Conservation (phyloP, 1,140 invertebrate species). For the Drosophila ambigua region DNA sequence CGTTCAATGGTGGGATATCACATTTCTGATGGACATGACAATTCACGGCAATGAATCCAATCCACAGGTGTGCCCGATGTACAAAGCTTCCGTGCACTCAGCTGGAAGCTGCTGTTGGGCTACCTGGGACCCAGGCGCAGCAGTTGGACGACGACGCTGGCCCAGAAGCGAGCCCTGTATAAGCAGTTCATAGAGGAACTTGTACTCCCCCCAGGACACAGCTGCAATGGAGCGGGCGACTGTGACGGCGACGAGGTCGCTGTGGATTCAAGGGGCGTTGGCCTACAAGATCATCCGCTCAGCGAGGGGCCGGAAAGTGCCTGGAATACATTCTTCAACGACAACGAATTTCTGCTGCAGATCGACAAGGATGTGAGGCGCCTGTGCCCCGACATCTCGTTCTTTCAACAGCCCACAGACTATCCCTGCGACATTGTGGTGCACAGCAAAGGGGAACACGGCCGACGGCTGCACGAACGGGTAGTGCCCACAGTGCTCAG, state of each 20-base stretch:
- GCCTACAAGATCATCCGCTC: constrained; percentile 92
- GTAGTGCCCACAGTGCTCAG: constrained; percentile 94
- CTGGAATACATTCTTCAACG: constrained; percentile 96
- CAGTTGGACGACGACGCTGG: constrained; percentile 88
- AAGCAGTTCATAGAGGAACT: constrained; percentile 94
- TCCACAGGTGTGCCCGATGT: constrained; percentile 92
- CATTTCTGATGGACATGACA: not conserved
- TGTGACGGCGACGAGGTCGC: not conserved
- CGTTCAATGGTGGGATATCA: constrained; percentile 89
- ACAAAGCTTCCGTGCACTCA: constrained; percentile 89
- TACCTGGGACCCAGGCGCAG: constrained; percentile 89
- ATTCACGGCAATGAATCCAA: not conserved
- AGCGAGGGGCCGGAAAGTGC: constrained; percentile 96
- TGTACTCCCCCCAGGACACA: constrained; percentile 90
- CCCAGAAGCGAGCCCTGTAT: constrained; percentile 90
- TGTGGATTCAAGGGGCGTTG: constrained; percentile 66
- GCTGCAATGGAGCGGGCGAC: constrained; percentile 85
- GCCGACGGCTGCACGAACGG: constrained; percentile 92
- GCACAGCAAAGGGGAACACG: constrained; percentile 87
- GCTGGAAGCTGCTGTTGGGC: constrained; percentile 93
- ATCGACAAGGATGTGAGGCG: constrained; percentile 98
- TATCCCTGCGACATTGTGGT: constrained; percentile 92
- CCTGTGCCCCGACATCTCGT: constrained; percentile 97
- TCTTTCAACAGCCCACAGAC: constrained; percentile 95
- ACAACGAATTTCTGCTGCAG: constrained; percentile 96